phyloP scores from a whole-genome alignment of 2,797 vertebrate genomes.

The Microctenopoma stevenorrisi region DNA sequence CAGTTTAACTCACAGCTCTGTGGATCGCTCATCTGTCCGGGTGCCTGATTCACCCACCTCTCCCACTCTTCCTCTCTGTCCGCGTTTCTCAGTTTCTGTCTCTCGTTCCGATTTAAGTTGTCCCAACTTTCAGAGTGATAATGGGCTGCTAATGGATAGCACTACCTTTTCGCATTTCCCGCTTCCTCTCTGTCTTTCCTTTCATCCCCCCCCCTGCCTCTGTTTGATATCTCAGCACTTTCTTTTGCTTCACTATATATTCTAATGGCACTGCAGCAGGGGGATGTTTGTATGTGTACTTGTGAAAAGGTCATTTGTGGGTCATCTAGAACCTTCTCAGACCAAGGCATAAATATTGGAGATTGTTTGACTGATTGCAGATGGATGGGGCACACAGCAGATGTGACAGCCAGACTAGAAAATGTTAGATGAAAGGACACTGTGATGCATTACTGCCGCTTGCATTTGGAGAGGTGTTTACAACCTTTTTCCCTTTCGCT shows the following conservation, averaged over 20 bases:
- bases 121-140: constrained; percentile 27
- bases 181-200: not conserved
- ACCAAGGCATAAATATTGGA: constrained; percentile 36
- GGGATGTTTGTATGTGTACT: constrained; percentile 36
- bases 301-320: constrained; percentile 26
- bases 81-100: not conserved
- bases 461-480: constrained; percentile 5
- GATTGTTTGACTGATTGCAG: constrained; percentile 24
- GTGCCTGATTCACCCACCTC: constrained; percentile 19
- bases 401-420: constrained; percentile 15
- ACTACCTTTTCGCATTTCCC: not conserved
- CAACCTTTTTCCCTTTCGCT: constrained; percentile 5
- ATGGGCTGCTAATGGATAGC: constrained; percentile 31
- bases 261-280: constrained; percentile 57
- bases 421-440: not conserved
- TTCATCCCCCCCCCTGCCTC: not conserved
- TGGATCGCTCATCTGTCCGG: constrained; percentile 41
- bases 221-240: constrained; percentile 54
- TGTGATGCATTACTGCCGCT: constrained; percentile 8
- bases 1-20: constrained; percentile 67
- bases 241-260: constrained; percentile 31
- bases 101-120: constrained; percentile 24
- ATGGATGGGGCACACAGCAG: constrained; percentile 7
- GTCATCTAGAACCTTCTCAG: constrained; percentile 26
- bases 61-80: not conserved